Evolutionary conservation across 2,113 vertebrate genomes (phyloP).

Genomic region (Ameiurus melas): DNA sequence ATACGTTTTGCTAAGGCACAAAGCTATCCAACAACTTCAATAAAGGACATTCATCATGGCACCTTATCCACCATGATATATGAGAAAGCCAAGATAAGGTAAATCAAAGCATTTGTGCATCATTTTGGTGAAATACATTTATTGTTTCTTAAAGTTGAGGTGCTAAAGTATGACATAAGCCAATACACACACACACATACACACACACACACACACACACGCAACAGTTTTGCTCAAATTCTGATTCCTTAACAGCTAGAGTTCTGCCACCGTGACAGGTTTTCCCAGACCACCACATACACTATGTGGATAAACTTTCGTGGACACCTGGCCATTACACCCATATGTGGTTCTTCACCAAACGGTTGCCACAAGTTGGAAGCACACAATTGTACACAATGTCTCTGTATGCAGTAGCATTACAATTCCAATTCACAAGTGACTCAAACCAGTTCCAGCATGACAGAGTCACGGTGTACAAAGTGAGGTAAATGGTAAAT

Average conservation of each 20-base stretch:
- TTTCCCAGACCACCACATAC: neutral
- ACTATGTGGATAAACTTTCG: neutral
- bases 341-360: neutral
- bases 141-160: neutral
- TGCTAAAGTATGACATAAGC: neutral
- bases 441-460: neutral
- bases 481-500: neutral
- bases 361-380: neutral
- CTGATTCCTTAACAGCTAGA: neutral
- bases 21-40: neutral
- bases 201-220: too few species aligned
- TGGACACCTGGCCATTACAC: neutral
- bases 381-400: neutral
- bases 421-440: neutral
- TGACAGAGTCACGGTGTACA: neutral
- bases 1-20: neutral
- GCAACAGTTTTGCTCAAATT: neutral
- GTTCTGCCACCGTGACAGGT: neutral
- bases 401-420: neutral
- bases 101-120: neutral
- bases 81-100: neutral
- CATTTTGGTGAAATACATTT: neutral
- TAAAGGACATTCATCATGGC: neutral
- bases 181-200: neutral
- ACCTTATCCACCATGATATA: neutral